Percentiles rank a stretch among this genome's conserved stretches.
phyloP scores from a whole-genome alignment of 2,888 invertebrate genomes.

The Oeneis ivallda region DNA sequence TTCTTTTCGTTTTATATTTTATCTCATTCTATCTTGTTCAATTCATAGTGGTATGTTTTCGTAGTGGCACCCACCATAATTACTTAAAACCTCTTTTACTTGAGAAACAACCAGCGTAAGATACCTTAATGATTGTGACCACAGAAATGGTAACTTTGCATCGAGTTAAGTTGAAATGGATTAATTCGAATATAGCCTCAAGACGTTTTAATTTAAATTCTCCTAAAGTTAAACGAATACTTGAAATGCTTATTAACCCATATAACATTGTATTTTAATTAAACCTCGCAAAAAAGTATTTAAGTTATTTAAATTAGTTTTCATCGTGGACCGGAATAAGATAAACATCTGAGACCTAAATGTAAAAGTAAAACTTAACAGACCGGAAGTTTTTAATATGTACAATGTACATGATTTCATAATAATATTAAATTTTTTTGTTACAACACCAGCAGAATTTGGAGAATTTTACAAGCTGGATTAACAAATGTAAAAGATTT shows the following conservation, averaged over 20 bases:
- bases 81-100: background rate
- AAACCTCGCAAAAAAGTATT: background rate
- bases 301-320: conserved; percentile 9
- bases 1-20: too few relatives aligned
- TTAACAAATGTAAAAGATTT: too few relatives aligned
- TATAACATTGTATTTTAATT: conserved; percentile 2
- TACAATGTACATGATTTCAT: background rate
- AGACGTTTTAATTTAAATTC: conserved; percentile 21
- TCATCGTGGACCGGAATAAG: background rate
- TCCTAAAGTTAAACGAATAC: conserved; percentile 13
- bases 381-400: conserved; percentile 2
- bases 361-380: background rate
- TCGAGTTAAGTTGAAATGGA: conserved; percentile 13
- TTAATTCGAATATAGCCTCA: conserved; percentile 18
- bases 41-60: too few relatives aligned
- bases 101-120: conserved; percentile 4
- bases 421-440: background rate
- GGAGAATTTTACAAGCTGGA: background rate
- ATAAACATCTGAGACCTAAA: background rate
- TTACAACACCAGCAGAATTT: background rate
- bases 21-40: too few relatives aligned
- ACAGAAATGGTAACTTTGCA: conserved; percentile 16
- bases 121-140: conserved; percentile 15
- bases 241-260: conserved; percentile 11
- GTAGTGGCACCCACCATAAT: too few relatives aligned